A percentile compares a stretch with the other conserved stretches of the same genome.
These are phyloP conservation scores for Herminia tarsipennalis DNA, from an alignment of 2,888 invertebrate genomes.

Conservation along the genomic window DNA sequence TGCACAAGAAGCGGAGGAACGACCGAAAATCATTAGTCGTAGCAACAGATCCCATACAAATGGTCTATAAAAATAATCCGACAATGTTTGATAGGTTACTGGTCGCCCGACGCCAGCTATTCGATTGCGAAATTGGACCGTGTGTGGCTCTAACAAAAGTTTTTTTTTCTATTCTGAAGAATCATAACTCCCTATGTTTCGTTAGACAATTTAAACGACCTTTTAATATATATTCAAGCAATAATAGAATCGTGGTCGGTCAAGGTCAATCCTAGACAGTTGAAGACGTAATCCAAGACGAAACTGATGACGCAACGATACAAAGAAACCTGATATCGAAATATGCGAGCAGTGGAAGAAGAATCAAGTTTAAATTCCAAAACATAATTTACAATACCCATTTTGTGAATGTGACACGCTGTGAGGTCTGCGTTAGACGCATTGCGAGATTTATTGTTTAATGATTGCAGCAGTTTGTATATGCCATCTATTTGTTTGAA, in stretches of 20 bases:
- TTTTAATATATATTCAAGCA: not conserved
- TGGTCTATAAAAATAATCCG: slow-evolving; percentile 79
- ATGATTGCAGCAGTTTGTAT: slow-evolving; percentile 62
- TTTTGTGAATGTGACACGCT: slow-evolving; percentile 44
- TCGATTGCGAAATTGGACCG: slow-evolving; percentile 64
- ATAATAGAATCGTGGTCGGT: slow-evolving; percentile 12
- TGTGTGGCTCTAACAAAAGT: slow-evolving; percentile 50
- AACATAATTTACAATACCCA: slow-evolving; percentile 30
- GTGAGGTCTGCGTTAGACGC: slow-evolving; percentile 44
- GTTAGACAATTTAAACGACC: too few species aligned
- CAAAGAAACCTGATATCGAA: slow-evolving; percentile 24
- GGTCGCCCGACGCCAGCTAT: slow-evolving; percentile 43
- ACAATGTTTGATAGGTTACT: slow-evolving; percentile 73
- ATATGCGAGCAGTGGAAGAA: slow-evolving; percentile 44
- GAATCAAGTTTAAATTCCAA: slow-evolving; percentile 45
- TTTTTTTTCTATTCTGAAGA: slow-evolving; percentile 12
- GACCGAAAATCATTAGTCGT: slow-evolving; percentile 75
- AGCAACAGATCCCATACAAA: slow-evolving; percentile 78
- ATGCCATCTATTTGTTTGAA: slow-evolving; percentile 71
- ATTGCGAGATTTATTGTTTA: slow-evolving; percentile 68
- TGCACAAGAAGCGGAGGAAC: slow-evolving; percentile 60
- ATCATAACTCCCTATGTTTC: not conserved
- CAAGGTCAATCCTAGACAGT: slow-evolving; percentile 26
- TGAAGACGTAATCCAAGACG: slow-evolving; percentile 34
- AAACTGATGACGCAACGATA: slow-evolving; percentile 43